Percentiles rank a stretch among this genome's conserved stretches.
Evolutionary conservation across 1,140 invertebrate species (phyloP).

Genomic region (Cyrtorhinus lividipennis): DNA sequence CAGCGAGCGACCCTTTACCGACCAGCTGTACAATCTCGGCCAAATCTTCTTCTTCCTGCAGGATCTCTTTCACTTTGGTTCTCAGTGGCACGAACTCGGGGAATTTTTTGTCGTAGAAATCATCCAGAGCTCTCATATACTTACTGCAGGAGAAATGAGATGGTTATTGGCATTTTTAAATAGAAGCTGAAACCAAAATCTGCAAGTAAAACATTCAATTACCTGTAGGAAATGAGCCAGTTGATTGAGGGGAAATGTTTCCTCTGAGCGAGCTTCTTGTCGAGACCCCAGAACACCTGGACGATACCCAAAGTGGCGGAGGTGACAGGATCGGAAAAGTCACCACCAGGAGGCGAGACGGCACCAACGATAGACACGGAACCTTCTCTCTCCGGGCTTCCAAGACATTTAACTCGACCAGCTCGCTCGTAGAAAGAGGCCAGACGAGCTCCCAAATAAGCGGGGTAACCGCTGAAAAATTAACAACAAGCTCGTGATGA

Average conservation of each 20-base stretch:
- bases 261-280: slow-evolving; percentile 97
- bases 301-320: slow-evolving; percentile 98
- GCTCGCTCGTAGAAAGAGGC: slow-evolving; percentile 99
- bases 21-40: slow-evolving; percentile 99
- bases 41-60: slow-evolving; percentile 98
- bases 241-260: slow-evolving; percentile 99
- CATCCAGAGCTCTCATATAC: slow-evolving; percentile 94
- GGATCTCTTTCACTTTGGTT: slow-evolving; percentile 89
- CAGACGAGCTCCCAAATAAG: slow-evolving; percentile 92
- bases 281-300: slow-evolving; percentile 99
- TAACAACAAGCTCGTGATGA: no score
- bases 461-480: slow-evolving; percentile 81
- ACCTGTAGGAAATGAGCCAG: slow-evolving; percentile 97
- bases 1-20: slow-evolving; percentile 96
- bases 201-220: no score
- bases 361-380: slow-evolving; percentile 99
- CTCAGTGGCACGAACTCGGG: slow-evolving; percentile 92
- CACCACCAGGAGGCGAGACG: slow-evolving; percentile 98
- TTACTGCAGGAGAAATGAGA: slow-evolving; percentile 52
- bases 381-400: slow-evolving; percentile 94
- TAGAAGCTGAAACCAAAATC: no score
- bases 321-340: slow-evolving; percentile 99
- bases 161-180: no score
- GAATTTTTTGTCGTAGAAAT: slow-evolving; percentile 99
- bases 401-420: slow-evolving; percentile 92